phyloP scores from a whole-genome alignment of 2,797 vertebrate genomes.

The Pteropus rufus region DNA sequence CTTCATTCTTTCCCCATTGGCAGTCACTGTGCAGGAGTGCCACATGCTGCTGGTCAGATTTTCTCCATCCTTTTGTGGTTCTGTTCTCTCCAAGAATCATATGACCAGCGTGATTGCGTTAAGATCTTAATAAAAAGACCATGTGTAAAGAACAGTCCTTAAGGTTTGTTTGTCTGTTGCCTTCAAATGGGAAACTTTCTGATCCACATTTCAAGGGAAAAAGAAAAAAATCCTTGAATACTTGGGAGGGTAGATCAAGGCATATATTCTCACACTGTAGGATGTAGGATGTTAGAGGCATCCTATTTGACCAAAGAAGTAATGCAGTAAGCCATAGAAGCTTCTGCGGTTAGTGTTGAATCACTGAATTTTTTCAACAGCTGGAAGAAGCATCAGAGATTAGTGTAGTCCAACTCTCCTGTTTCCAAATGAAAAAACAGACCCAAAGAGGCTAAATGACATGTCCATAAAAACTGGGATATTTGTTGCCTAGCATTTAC shows the following conservation, averaged over 20 bases:
- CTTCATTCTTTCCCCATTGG: slow-evolving; percentile 42
- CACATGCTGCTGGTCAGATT: slow-evolving; percentile 19
- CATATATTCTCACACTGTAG: background rate
- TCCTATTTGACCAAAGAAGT: background rate
- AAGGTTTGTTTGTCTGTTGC: background rate
- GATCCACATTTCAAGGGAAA: background rate
- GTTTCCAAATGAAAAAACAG: slow-evolving; percentile 36
- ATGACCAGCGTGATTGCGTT: slow-evolving; percentile 17
- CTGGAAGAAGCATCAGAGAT: slow-evolving; percentile 58
- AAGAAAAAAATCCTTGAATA: background rate
- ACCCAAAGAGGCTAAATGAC: background rate
- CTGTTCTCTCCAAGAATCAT: background rate
- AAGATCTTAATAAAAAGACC: slow-evolving; percentile 12
- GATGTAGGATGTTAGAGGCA: background rate
- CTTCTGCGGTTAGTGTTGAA: slow-evolving; percentile 16
- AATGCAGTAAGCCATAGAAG: background rate
- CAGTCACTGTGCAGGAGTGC: slow-evolving; percentile 36
- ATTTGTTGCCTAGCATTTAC: background rate
- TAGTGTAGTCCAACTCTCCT: background rate
- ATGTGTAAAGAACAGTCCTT: background rate
- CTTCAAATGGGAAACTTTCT: slow-evolving; percentile 33
- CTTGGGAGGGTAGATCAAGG: background rate
- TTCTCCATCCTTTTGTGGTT: slow-evolving; percentile 21
- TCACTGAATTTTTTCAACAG: slow-evolving; percentile 20
- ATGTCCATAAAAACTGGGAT: background rate